Conservation (phyloP, 2,113 vertebrate species). For the Grus americana region DNA sequence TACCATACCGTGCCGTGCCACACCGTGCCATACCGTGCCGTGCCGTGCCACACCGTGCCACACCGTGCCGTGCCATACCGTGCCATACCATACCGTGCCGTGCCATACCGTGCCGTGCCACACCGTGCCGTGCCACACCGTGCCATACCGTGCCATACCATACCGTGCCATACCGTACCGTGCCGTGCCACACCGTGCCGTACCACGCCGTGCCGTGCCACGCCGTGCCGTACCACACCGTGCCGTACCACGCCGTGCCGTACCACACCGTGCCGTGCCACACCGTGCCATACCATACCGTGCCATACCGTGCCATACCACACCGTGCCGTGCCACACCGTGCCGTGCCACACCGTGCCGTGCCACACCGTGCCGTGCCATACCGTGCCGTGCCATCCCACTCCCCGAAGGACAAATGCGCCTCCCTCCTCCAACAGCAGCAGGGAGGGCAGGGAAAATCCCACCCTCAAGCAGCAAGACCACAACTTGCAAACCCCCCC, state of each 20-base stretch:
- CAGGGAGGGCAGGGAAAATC: background rate
- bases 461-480: too few species aligned
- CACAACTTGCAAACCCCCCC: fast-evolving
- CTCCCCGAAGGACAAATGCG: background rate
- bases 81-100: fast-evolving
- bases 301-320: background rate
- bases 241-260: background rate
- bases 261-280: too few species aligned
- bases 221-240: background rate
- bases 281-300: too few species aligned
- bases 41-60: too few species aligned
- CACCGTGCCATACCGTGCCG: background rate
- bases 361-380: background rate
- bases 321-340: too few species aligned
- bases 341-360: too few species aligned
- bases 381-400: too few species aligned
- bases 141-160: too few species aligned
- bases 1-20: too few species aligned
- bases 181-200: fast-evolving
- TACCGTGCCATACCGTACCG: too few species aligned
- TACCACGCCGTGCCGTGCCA: fast-evolving
- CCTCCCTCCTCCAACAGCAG: background rate
- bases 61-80: too few species aligned
- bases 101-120: fast-evolving
- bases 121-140: fast-evolving